These are phyloP conservation scores for Drosophila trapezifrons DNA, from an alignment of 1,140 invertebrate genomes.

Conservation along the genomic window DNA sequence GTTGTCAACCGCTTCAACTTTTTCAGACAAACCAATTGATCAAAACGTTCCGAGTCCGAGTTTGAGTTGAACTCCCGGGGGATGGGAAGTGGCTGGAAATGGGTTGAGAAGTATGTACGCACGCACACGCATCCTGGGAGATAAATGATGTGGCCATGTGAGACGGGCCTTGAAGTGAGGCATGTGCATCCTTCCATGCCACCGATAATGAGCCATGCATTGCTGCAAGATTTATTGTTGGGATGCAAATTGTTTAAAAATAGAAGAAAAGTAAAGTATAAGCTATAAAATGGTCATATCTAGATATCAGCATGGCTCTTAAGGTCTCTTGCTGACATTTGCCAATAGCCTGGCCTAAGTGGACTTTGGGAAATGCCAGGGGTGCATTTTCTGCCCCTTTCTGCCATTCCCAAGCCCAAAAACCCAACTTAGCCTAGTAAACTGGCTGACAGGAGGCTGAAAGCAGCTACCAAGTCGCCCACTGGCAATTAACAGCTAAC, in stretches of 20 bases:
- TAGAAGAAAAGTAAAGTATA: not conserved
- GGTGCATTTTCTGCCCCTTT: constrained; percentile 1
- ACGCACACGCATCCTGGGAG: constrained; percentile 19
- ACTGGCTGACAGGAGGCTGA: constrained; percentile 19
- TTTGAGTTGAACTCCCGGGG: not conserved
- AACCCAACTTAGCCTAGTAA: constrained; percentile 18
- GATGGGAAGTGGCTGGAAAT: not conserved
- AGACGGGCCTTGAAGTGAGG: not conserved
- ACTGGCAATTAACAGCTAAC: constrained; percentile 50
- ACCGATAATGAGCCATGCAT: not conserved
- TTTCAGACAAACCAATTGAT: constrained; percentile 50
- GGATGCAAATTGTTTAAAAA: not conserved
- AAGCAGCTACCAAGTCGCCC: constrained; percentile 22
- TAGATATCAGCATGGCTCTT: too few species aligned
- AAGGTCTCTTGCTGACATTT: too few species aligned
- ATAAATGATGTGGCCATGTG: constrained; percentile 17
- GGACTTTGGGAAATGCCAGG: constrained; percentile 11
- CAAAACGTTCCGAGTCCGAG: constrained; percentile 29
- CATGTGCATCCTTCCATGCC: not conserved
- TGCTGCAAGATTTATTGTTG: not conserved
- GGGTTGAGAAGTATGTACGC: constrained; percentile 4
- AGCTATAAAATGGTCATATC: too few species aligned
- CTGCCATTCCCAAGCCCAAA: constrained; percentile 1
- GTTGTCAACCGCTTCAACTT: constrained; percentile 52
- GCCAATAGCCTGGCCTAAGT: not conserved